Evolutionary conservation across 2,888 invertebrate species (phyloP).

Genomic region (Drosophila macrospina): DNA sequence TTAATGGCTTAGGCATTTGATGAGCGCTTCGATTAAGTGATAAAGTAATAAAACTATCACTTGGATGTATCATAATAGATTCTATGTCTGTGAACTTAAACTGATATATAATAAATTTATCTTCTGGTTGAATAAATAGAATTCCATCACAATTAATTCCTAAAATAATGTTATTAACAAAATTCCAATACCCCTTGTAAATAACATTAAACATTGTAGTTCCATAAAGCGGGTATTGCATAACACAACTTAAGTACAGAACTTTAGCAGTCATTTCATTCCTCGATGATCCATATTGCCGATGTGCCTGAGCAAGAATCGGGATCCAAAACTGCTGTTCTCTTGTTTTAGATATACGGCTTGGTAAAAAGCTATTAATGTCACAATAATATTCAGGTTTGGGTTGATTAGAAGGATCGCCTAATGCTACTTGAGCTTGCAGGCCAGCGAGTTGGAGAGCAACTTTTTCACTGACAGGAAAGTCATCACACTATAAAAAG

Average conservation of each 20-base stretch:
- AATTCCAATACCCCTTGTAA: slow-evolving; percentile 97
- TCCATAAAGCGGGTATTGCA: slow-evolving; percentile 97
- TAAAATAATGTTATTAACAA: slow-evolving; percentile 90
- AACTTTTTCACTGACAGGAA: slow-evolving; percentile 97
- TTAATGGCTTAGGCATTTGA: slow-evolving; percentile 63
- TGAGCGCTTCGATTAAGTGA: slow-evolving; percentile 90
- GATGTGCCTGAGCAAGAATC: slow-evolving; percentile 94
- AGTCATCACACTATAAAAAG: slow-evolving; percentile 92
- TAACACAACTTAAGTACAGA: slow-evolving; percentile 96
- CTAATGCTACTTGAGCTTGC: slow-evolving; percentile 97
- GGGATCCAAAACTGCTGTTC: slow-evolving; percentile 95
- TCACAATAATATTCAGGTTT: slow-evolving; percentile 95
- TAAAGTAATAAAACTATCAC: slow-evolving; percentile 96
- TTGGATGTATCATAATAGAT: slow-evolving; percentile 95
- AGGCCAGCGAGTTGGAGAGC: slow-evolving; percentile 96
- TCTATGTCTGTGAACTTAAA: slow-evolving; percentile 96
- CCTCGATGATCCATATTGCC: slow-evolving; percentile 96
- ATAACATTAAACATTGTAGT: slow-evolving; percentile 95
- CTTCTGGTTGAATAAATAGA: slow-evolving; percentile 95
- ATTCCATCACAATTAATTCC: slow-evolving; percentile 97
- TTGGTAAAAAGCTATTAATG: slow-evolving; percentile 95
- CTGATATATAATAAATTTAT: slow-evolving; percentile 96
- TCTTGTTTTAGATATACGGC: slow-evolving; percentile 91
- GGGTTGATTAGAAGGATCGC: slow-evolving; percentile 91
- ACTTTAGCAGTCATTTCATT: slow-evolving; percentile 96